Percentiles rank a stretch among this genome's conserved stretches.
Evolutionary conservation across 2,888 invertebrate species (phyloP).

Genomic region (Lissonota sp.): DNA sequence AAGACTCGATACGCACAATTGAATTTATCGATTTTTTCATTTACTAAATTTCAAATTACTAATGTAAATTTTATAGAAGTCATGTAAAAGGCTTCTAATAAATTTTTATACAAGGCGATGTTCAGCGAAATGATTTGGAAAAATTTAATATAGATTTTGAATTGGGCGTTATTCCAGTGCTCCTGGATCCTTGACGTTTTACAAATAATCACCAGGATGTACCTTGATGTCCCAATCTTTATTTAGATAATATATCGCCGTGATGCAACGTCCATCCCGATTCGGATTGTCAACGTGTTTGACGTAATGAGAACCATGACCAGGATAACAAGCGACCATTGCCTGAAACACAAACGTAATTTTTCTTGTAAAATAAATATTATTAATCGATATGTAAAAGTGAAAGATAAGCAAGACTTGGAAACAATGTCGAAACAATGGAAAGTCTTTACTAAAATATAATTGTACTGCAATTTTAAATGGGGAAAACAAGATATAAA

Average conservation of each 20-base stretch:
- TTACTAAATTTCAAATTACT: too few relatives aligned
- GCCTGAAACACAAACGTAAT: constrained; percentile 88
- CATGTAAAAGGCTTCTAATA: too few relatives aligned
- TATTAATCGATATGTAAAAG: neutral
- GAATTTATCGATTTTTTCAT: too few relatives aligned
- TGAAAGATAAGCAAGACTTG: too few relatives aligned
- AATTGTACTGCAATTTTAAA: neutral
- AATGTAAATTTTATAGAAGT: too few relatives aligned
- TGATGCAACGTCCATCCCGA: constrained; percentile 97
- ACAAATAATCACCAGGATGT: constrained; percentile 74
- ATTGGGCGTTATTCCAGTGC: too few relatives aligned
- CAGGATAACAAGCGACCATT: constrained; percentile 99
- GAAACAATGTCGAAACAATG: neutral
- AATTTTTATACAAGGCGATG: too few relatives aligned
- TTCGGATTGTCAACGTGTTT: constrained; percentile 99
- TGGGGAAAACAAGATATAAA: neutral
- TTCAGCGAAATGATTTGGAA: too few relatives aligned
- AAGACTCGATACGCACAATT: too few relatives aligned
- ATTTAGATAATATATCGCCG: constrained; percentile 99
- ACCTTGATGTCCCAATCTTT: constrained; percentile 95
- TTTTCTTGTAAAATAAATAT: neutral
- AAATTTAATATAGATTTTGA: too few relatives aligned
- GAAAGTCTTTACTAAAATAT: neutral
- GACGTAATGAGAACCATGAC: constrained; percentile 96
- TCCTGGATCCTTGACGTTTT: too few relatives aligned